phyloP scores from a whole-genome alignment of 2,797 vertebrate genomes.

The Neosilurus mollespiculum region DNA sequence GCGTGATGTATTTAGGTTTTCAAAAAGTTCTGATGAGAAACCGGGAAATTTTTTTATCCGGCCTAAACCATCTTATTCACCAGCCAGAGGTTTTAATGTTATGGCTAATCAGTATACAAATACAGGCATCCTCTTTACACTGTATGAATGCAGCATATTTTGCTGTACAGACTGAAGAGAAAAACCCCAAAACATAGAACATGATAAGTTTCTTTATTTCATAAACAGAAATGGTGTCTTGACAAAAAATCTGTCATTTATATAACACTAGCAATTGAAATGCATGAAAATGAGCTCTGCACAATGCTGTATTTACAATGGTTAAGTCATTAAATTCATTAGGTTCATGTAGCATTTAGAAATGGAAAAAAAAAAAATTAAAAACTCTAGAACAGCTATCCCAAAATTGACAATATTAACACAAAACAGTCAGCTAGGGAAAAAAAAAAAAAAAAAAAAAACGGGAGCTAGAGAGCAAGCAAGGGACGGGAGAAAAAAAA shows the following conservation, averaged over 20 bases:
- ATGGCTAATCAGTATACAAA: too few relatives aligned
- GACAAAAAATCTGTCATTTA: constrained; percentile 91
- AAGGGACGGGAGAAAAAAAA: constrained; percentile 76
- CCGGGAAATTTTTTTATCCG: too few relatives aligned
- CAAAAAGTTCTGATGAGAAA: too few relatives aligned
- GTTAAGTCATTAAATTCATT: constrained; percentile 92
- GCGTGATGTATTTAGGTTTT: too few relatives aligned
- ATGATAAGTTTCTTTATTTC: constrained; percentile 99
- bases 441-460: constrained; percentile 80
- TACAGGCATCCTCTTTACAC: neutral
- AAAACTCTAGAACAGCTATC: constrained; percentile 98
- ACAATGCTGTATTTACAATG: constrained; percentile 99
- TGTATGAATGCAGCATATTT: neutral
- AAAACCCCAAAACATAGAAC: constrained; percentile 70
- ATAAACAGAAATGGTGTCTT: constrained; percentile 99
- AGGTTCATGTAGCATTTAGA: constrained; percentile 89
- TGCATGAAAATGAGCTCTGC: constrained; percentile 90
- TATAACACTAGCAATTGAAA: constrained; percentile 98
- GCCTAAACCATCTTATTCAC: too few relatives aligned
- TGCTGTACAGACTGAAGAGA: neutral
- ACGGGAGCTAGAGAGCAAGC: constrained; percentile 78
- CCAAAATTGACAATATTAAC: constrained; percentile 98
- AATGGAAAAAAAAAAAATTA: constrained; percentile 87
- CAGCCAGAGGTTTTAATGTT: too few relatives aligned
- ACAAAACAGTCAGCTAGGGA: constrained; percentile 97